These are phyloP conservation scores for Lycocerus yunnanus DNA, from an alignment of 2,888 invertebrate genomes.

Conservation along the genomic window DNA sequence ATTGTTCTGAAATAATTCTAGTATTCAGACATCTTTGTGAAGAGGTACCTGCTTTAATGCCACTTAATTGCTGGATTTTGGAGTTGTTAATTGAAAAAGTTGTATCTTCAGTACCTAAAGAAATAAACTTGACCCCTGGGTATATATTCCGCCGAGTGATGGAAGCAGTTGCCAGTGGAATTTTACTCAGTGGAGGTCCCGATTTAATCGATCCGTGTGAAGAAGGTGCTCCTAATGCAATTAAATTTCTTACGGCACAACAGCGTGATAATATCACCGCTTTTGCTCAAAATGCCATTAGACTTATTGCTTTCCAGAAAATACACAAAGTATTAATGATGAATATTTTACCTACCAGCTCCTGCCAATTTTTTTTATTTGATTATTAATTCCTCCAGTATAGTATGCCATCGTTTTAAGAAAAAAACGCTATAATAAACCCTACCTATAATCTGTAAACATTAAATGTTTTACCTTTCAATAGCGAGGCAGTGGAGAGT, in stretches of 20 bases:
- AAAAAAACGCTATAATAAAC: too few relatives aligned
- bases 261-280: slow-evolving; percentile 96
- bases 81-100: slow-evolving; percentile 95
- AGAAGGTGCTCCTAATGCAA: slow-evolving; percentile 77
- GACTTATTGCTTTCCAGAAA: slow-evolving; percentile 95
- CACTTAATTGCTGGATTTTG: slow-evolving; percentile 93
- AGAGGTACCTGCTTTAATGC: slow-evolving; percentile 92
- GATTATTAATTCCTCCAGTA: too few relatives aligned
- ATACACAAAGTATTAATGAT: slow-evolving; percentile 95
- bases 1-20: slow-evolving; percentile 95
- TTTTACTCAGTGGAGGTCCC: slow-evolving; percentile 87
- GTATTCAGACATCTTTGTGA: slow-evolving; percentile 94
- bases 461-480: too few relatives aligned
- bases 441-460: too few relatives aligned
- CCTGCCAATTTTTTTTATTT: too few relatives aligned
- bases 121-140: slow-evolving; percentile 83
- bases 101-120: slow-evolving; percentile 78
- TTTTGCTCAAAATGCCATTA: slow-evolving; percentile 92
- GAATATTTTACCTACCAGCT: too few relatives aligned
- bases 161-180: slow-evolving; percentile 93
- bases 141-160: slow-evolving; percentile 93
- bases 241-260: slow-evolving; percentile 82
- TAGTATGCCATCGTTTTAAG: too few relatives aligned
- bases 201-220: slow-evolving; percentile 97
- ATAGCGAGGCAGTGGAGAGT: too few relatives aligned